Conservation (phyloP, 2,797 vertebrate species). For the Paramormyrops hopkinsi region DNA sequence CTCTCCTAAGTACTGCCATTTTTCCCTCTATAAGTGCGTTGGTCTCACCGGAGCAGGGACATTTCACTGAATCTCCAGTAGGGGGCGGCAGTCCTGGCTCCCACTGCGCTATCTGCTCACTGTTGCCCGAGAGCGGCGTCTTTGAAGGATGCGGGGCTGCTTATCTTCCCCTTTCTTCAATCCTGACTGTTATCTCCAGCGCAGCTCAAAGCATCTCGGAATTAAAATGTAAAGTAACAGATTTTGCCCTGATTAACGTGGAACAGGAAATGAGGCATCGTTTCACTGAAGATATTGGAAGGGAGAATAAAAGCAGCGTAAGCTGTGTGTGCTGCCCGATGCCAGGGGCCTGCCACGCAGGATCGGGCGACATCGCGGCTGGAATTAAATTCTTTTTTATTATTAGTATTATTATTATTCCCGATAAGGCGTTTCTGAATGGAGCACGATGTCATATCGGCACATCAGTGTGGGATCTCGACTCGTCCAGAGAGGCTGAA, state of each 20-base stretch:
- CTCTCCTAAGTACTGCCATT: background rate
- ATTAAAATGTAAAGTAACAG: constrained; percentile 37
- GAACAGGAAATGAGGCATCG: constrained; percentile 24
- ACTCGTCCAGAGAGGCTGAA: background rate
- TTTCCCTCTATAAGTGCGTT: background rate
- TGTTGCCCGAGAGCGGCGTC: background rate
- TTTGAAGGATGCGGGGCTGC: constrained; percentile 44
- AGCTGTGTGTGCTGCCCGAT: background rate
- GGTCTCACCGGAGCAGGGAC: background rate
- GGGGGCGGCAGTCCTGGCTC: background rate
- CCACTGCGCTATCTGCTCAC: background rate
- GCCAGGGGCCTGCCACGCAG: background rate
- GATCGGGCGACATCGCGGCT: background rate
- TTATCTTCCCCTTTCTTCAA: constrained; percentile 42
- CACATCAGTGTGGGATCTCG: background rate
- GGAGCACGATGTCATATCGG: background rate
- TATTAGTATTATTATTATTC: background rate
- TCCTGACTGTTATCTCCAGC: constrained; percentile 32
- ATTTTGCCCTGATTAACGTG: constrained; percentile 42
- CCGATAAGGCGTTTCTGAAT: background rate
- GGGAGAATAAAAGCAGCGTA: constrained; percentile 4
- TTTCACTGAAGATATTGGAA: constrained; percentile 6
- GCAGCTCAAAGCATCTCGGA: constrained; percentile 34
- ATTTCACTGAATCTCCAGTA: background rate
- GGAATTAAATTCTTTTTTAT: background rate